phyloP scores from a whole-genome alignment of 2,888 invertebrate species.

The Ramazzottius varieornatus region DNA sequence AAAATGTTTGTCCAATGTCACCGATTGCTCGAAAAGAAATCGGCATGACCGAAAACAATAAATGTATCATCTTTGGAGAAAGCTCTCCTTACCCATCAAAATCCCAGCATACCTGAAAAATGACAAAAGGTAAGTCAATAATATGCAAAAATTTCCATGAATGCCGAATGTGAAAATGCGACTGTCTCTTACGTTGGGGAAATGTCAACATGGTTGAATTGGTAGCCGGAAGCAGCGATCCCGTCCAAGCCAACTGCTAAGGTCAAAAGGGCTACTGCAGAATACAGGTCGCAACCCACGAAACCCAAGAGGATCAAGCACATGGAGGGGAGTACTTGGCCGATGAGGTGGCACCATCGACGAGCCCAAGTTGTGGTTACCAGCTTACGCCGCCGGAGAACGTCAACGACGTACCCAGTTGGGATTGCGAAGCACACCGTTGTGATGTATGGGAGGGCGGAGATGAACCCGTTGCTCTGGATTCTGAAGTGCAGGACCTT shows the following conservation, averaged over 20 bases:
- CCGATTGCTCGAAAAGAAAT: too few species aligned
- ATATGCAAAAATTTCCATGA: too few species aligned
- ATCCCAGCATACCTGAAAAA: too few species aligned
- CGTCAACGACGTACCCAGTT: conserved; percentile 11
- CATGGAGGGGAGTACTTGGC: background rate
- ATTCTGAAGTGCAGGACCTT: conserved; percentile 12
- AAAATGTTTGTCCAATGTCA: too few species aligned
- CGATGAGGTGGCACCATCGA: conserved; percentile 9
- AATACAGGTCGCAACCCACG: conserved; percentile 7
- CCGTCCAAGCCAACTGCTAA: conserved; percentile 14
- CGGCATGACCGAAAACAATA: too few species aligned
- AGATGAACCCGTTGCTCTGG: conserved; percentile 9
- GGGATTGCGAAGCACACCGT: conserved; percentile 7
- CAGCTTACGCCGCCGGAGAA: conserved; percentile 9
- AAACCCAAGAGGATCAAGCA: background rate
- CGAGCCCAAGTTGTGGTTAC: conserved; percentile 11
- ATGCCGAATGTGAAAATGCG: too few species aligned
- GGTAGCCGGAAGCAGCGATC: conserved; percentile 15
- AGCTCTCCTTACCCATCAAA: too few species aligned
- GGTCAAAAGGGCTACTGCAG: conserved; percentile 13
- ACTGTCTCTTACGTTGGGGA: background rate
- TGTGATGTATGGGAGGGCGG: conserved; percentile 3
- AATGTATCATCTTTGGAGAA: too few species aligned
- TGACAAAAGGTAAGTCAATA: too few species aligned
- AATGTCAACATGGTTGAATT: conserved; percentile 17